Evolutionary conservation across 1,140 invertebrate species (phyloP).

Genomic region (Holotrichia oblita): DNA sequence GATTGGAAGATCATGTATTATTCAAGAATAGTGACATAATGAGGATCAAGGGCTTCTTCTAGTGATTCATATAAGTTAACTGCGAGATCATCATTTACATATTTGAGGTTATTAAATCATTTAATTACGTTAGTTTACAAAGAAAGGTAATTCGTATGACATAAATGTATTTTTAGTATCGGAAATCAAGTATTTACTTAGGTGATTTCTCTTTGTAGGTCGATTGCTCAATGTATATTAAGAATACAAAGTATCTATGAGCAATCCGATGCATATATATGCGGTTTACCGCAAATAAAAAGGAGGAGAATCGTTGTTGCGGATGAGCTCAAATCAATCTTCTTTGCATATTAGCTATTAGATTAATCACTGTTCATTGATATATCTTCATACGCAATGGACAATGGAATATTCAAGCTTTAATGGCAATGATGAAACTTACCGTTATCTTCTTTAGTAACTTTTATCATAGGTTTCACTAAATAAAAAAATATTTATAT

Average conservation of each 20-base stretch:
- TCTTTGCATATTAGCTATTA: too few species aligned
- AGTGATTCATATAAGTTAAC: not conserved
- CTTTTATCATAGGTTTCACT: too few species aligned
- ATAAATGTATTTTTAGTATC: not conserved
- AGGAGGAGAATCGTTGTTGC: too few species aligned
- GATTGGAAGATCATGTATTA: not conserved
- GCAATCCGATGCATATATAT: too few species aligned
- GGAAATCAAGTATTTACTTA: not conserved
- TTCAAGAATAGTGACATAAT: constrained; percentile 8
- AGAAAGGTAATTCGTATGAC: not conserved
- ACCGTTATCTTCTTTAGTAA: too few species aligned
- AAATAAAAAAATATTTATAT: too few species aligned
- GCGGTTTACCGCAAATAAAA: too few species aligned
- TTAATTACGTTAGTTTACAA: not conserved
- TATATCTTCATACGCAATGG: too few species aligned
- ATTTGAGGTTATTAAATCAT: not conserved
- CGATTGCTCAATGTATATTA: not conserved
- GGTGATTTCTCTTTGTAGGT: not conserved
- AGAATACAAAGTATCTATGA: not conserved
- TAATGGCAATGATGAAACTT: too few species aligned
- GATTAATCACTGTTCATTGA: too few species aligned
- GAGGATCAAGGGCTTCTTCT: not conserved
- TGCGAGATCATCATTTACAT: not conserved
- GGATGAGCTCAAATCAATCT: too few species aligned
- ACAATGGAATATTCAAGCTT: too few species aligned